Conservation (phyloP, 1,140 invertebrate species). For the Lepidurus apus region DNA sequence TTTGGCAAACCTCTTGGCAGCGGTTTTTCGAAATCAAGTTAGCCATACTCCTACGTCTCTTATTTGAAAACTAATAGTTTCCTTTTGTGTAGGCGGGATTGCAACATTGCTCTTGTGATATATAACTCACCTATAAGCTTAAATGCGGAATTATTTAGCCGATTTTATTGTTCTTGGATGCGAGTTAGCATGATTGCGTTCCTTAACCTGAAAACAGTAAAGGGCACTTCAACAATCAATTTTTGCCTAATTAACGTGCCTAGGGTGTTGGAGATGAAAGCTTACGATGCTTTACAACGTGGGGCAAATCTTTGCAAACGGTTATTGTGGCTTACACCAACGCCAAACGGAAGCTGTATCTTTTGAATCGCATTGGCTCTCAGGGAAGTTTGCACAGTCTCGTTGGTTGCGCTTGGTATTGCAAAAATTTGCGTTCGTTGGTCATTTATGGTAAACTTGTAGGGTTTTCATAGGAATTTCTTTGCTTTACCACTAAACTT, state of each 20-base stretch:
- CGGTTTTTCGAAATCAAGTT: neutral
- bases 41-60: neutral
- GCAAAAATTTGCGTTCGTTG: slow-evolving; percentile 1
- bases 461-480: neutral
- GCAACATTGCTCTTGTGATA: slow-evolving; percentile 15
- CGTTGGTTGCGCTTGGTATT: neutral
- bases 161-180: neutral
- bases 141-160: neutral
- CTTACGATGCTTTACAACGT: neutral
- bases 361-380: neutral
- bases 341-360: neutral
- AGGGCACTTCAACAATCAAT: neutral
- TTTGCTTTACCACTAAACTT: neutral
- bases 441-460: neutral
- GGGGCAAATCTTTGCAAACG: neutral
- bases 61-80: neutral
- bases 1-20: neutral
- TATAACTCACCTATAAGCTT: neutral
- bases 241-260: neutral
- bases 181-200: neutral
- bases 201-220: neutral
- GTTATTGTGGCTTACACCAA: neutral
- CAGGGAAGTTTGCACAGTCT: slow-evolving; percentile 6
- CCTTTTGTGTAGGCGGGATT: neutral
- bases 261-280: neutral